A percentile compares a stretch with the other conserved stretches of the same genome.
These are phyloP conservation scores for Amiota mariae DNA, from an alignment of 2,888 invertebrate species.

Conservation along the genomic window DNA sequence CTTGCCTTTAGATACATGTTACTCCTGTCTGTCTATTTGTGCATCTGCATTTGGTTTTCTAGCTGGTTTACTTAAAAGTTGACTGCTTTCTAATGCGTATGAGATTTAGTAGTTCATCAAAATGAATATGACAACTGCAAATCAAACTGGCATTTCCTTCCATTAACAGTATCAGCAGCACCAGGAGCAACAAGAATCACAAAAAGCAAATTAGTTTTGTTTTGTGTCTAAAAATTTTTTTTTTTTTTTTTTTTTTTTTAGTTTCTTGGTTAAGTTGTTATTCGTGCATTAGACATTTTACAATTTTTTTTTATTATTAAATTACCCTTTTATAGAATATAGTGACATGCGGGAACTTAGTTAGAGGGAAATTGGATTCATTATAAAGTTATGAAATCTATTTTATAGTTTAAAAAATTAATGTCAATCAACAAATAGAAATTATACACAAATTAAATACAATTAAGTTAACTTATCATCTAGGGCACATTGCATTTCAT, in stretches of 20 bases:
- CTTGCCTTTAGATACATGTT: not conserved
- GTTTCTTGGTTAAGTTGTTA: conserved; percentile 27
- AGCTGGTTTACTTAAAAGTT: conserved; percentile 18
- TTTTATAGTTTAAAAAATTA: conserved; percentile 24
- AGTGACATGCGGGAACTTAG: conserved; percentile 47
- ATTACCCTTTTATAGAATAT: conserved; percentile 53
- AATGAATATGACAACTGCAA: conserved; percentile 66
- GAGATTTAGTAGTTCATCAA: conserved; percentile 67
- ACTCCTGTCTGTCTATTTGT: not conserved
- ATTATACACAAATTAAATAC: too few relatives aligned
- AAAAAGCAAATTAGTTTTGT: conserved; percentile 12
- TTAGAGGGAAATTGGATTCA: conserved; percentile 44
- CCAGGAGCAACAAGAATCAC: conserved; percentile 23
- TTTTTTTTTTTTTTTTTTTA: too few relatives aligned
- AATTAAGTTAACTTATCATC: too few relatives aligned
- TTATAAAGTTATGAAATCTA: conserved; percentile 58
- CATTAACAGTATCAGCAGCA: conserved; percentile 44
- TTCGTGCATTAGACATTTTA: conserved; percentile 30
- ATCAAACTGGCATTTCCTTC: conserved; percentile 67
- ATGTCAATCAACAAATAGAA: conserved; percentile 19
- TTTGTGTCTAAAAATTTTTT: not conserved
- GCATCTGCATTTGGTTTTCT: not conserved
- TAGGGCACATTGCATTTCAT: too few relatives aligned
- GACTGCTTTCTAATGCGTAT: conserved; percentile 64
- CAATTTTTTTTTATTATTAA: conserved; percentile 52